Base-by-base conservation (phyloP, 2,888 invertebrate species). In the Brachyptera putata region DNA sequence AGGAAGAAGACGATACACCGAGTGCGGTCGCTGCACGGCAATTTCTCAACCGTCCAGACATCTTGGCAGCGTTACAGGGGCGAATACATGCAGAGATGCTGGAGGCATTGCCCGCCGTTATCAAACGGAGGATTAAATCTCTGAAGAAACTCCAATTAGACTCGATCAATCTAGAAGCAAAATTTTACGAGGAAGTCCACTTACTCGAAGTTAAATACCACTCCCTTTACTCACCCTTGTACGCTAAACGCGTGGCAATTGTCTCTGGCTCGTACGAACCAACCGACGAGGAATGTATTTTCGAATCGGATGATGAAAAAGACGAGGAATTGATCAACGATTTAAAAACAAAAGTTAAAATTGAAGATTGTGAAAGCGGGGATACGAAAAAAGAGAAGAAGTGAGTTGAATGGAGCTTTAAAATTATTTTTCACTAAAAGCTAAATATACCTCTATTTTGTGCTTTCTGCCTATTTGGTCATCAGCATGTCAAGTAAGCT, bases 101-200 rank as follows among this genome's bases (percentile, higher is more conserved):
- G 67, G 83, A 84, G 49, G 73, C 73, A 56, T 49, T 89, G 64
- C 90, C 91, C 34, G 83, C 84, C 50, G 78, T 83, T 50, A 89
- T 95, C 36, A 91, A 90, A 73, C 79, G 89, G 69, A 80, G 93
- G 73, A 80, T 95, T 66, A 87, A 91, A 70, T 89, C 91, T 0
- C 77, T 96, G 59, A 92, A 95, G 72, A 87, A 91, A 66, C 75
- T 95, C 1, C 95, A 96, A 75, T 79, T 91, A 69, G 85, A 90
- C 69, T 85, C 88, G 50, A 89, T 90, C 4, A 84, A 91, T 70
- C 81, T 95, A 59, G 96, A 97, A 75, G 88, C 92, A 0, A 86
- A 93, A 71, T 95, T 98, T 77, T 97, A 95, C 76, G 85, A 88
- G 70, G 94, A 95, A 71, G 91, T 99, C 39, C 96, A 97, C 72